Evolutionary conservation across 2,888 invertebrate species (phyloP).

Genomic region (Chesias legatella): DNA sequence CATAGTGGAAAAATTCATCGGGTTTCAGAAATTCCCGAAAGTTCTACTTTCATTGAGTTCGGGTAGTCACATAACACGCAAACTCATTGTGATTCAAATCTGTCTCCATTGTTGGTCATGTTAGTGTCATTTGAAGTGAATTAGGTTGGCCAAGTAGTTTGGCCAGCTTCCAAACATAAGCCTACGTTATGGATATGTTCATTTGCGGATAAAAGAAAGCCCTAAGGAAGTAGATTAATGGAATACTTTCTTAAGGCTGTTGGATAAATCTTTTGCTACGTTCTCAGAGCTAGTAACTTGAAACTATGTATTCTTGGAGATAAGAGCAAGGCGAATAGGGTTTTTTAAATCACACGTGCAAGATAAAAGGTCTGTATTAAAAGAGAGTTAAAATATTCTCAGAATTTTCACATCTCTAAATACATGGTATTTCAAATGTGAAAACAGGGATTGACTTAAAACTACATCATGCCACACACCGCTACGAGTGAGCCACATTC

Average conservation of each 20-base stretch:
- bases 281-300: not conserved
- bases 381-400: too few relatives aligned
- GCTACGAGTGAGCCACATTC: too few relatives aligned
- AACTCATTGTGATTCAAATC: constrained; percentile 40
- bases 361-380: too few relatives aligned
- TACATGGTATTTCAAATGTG: too few relatives aligned
- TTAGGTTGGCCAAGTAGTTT: constrained; percentile 30
- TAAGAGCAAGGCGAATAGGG: too few relatives aligned
- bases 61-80: constrained; percentile 18
- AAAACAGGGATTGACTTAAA: too few relatives aligned
- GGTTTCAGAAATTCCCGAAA: constrained; percentile 14
- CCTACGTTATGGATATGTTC: constrained; percentile 18
- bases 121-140: constrained; percentile 38
- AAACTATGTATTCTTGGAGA: too few relatives aligned
- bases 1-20: constrained; percentile 1
- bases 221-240: constrained; percentile 13
- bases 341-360: too few relatives aligned
- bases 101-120: constrained; percentile 31
- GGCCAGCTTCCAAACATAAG: constrained; percentile 33
- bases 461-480: too few relatives aligned
- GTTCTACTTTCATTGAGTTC: constrained; percentile 20
- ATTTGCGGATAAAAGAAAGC: constrained; percentile 14
- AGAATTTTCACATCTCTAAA: too few relatives aligned
- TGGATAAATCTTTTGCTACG: constrained; percentile 10
- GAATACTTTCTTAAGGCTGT: constrained; percentile 11